phyloP scores from a whole-genome alignment of 1,140 invertebrate genomes.

The Trichogramma pretiosum region DNA sequence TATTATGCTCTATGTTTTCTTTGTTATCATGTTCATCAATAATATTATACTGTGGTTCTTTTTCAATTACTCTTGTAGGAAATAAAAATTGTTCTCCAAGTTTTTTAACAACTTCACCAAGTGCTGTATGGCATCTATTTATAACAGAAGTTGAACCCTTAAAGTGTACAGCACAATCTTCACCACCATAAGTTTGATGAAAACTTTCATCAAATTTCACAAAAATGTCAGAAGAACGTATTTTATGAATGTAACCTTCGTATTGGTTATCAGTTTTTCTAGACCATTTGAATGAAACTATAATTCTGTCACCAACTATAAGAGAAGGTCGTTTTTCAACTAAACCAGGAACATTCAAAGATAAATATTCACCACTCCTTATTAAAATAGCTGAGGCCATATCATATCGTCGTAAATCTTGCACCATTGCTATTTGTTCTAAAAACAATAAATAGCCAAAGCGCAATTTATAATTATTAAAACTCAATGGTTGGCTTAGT shows the following conservation, averaged over 20 bases:
- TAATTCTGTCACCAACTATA: conserved; percentile 67
- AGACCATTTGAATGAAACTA: conserved; percentile 41
- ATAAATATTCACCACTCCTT: conserved; percentile 57
- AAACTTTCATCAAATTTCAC: conserved; percentile 67
- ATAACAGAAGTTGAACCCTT: conserved; percentile 50
- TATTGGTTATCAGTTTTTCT: conserved; percentile 41
- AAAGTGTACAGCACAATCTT: conserved; percentile 57
- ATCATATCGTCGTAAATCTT: conserved; percentile 62
- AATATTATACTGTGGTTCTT: conserved; percentile 31
- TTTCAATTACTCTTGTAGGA: conserved; percentile 44
- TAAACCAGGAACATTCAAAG: conserved; percentile 68
- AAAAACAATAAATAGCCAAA: conserved; percentile 67
- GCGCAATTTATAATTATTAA: conserved; percentile 52
- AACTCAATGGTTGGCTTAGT: conserved; percentile 42
- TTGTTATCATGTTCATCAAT: conserved; percentile 25
- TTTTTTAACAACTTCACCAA: conserved; percentile 47
- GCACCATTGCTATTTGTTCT: conserved; percentile 63
- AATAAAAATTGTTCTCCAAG: conserved; percentile 60
- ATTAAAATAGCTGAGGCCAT: conserved; percentile 56
- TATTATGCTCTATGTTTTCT: neutral
- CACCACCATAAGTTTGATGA: conserved; percentile 57
- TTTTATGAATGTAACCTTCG: conserved; percentile 73
- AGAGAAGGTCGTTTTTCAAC: conserved; percentile 78
- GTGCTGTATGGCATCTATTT: conserved; percentile 57
- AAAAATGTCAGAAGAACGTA: conserved; percentile 55